Percentiles rank a stretch among this genome's conserved stretches.
Conservation (phyloP, 2,888 invertebrate species). For the Gari tellinella region DNA sequence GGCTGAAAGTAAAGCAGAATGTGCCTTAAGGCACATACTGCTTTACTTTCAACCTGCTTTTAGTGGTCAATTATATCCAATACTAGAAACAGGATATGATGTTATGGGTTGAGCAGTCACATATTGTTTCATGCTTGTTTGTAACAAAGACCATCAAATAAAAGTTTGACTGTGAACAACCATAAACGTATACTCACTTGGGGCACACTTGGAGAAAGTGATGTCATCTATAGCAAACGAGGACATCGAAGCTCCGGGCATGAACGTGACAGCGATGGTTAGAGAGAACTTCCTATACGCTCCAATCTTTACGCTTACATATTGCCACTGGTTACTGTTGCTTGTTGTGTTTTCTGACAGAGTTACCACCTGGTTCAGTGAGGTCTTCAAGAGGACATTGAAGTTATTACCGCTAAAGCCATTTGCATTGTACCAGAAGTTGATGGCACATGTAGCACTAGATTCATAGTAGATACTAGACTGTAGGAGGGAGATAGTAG, state of each 20-base stretch:
- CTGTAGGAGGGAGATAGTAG: slow-evolving; percentile 58
- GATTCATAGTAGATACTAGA: slow-evolving; percentile 85
- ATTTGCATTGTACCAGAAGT: slow-evolving; percentile 82
- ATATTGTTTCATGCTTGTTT: no score
- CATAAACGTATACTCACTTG: slow-evolving; percentile 66
- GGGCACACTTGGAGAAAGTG: slow-evolving; percentile 63
- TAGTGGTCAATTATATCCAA: no score
- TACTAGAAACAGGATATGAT: no score
- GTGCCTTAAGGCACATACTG: no score
- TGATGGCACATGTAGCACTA: slow-evolving; percentile 91
- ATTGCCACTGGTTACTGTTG: slow-evolving; percentile 67
- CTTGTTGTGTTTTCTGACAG: slow-evolving; percentile 62
- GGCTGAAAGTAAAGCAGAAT: no score
- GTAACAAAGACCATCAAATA: no score
- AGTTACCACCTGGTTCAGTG: slow-evolving; percentile 31
- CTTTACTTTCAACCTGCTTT: no score
- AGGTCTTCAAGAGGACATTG: slow-evolving; percentile 66
- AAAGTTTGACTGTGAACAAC: no score
- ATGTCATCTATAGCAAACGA: slow-evolving; percentile 76
- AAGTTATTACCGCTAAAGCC: slow-evolving; percentile 73
- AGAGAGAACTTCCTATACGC: slow-evolving; percentile 63
- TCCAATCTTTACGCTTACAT: slow-evolving; percentile 61
- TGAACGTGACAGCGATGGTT: slow-evolving; percentile 66
- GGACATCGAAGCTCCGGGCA: slow-evolving; percentile 54
- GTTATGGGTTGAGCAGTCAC: no score